Evolutionary conservation across 2,113 vertebrate genomes (phyloP).

Genomic region (Chaetodon trifascialis): DNA sequence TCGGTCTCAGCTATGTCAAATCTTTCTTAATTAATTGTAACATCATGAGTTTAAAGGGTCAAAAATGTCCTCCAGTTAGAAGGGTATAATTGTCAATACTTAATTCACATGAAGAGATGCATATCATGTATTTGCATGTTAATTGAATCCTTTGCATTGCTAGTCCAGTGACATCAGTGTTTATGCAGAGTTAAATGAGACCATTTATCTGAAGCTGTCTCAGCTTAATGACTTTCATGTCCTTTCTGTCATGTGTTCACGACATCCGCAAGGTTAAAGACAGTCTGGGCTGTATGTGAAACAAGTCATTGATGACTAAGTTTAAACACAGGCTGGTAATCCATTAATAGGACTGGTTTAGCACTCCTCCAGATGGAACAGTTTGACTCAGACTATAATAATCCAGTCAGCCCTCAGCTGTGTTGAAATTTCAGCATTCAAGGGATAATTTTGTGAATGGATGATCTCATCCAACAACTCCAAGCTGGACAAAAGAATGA

Average conservation of each 20-base stretch:
- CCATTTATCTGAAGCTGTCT: background rate
- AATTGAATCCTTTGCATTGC: constrained; percentile 16
- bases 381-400: constrained; percentile 47
- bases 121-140: constrained; percentile 42
- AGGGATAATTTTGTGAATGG: constrained; percentile 42
- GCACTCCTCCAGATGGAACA: constrained; percentile 49
- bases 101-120: constrained; percentile 51
- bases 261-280: background rate
- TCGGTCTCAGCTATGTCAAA: constrained; percentile 50
- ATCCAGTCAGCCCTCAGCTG: constrained; percentile 44
- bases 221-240: background rate
- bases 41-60: constrained; percentile 56
- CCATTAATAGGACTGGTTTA: constrained; percentile 38
- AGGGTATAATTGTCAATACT: constrained; percentile 44
- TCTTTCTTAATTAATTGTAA: constrained; percentile 64
- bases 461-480: constrained; percentile 38
- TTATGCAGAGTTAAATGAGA: constrained; percentile 7
- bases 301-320: background rate
- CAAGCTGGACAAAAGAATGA: constrained; percentile 25
- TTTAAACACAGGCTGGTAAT: constrained; percentile 39
- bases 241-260: constrained; percentile 18
- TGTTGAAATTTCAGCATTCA: constrained; percentile 32
- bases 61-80: constrained; percentile 53
- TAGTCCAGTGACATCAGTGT: constrained; percentile 10
- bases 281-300: background rate